Evolutionary conservation across 2,113 vertebrate genomes (phyloP).

Genomic region (Crocuta crocuta): DNA sequence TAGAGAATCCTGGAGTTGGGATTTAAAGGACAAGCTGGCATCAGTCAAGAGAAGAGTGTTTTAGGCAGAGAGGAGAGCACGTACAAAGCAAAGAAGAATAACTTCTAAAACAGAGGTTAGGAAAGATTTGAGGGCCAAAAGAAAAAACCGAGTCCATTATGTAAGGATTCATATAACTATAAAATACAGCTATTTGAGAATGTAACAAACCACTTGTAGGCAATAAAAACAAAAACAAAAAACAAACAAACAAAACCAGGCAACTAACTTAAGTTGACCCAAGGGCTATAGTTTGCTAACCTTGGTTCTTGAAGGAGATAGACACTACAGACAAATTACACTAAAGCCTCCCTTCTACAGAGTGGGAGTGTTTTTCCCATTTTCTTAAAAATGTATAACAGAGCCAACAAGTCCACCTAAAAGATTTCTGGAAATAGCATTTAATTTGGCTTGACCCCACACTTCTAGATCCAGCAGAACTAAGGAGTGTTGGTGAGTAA

Average conservation of each 20-base stretch:
- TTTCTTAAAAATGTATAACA: slow-evolving; percentile 18
- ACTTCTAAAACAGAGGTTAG: not conserved
- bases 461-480: slow-evolving; percentile 28
- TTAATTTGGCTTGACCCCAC: slow-evolving; percentile 58
- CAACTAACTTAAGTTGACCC: not conserved
- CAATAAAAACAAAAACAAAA: not conserved
- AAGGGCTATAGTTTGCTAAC: not conserved
- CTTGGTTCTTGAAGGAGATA: slow-evolving; percentile 20
- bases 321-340: slow-evolving; percentile 20
- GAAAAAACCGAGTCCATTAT: not conserved
- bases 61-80: not conserved
- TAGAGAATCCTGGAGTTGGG: not conserved
- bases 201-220: not conserved
- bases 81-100: not conserved
- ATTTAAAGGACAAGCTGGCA: not conserved
- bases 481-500: not conserved
- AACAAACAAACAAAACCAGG: not conserved
- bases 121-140: not conserved
- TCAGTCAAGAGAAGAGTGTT: not conserved
- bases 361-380: slow-evolving; percentile 63
- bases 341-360: not conserved
- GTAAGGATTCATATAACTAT: not conserved
- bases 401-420: slow-evolving; percentile 34
- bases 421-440: slow-evolving; percentile 67
- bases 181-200: slow-evolving; percentile 25